Percentiles rank a stretch among this genome's conserved stretches.
phyloP scores from a whole-genome alignment of 2,888 invertebrate genomes.

The Galeopsomyia nigrocyanea region DNA sequence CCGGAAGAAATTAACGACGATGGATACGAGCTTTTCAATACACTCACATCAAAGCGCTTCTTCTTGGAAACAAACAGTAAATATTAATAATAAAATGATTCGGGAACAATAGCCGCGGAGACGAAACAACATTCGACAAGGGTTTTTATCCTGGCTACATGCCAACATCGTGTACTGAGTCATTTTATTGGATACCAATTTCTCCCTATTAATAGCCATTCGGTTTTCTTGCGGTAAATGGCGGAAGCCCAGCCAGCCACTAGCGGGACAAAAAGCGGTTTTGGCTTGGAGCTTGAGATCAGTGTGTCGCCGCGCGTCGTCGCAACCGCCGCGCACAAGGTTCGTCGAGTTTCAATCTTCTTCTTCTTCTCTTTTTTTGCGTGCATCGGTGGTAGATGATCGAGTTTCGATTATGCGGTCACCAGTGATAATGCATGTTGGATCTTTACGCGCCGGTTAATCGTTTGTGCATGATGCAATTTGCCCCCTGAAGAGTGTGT shows the following conservation, averaged over 20 bases:
- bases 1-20: too few species aligned
- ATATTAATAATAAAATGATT: too few species aligned
- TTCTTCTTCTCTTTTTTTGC: slow-evolving; percentile 28
- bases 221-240: slow-evolving; percentile 8
- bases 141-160: background rate
- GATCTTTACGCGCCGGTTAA: too few species aligned
- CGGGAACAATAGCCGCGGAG: background rate
- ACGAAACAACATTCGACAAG: slow-evolving; percentile 12
- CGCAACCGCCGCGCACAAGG: background rate
- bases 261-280: slow-evolving; percentile 26
- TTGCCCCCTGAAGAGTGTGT: too few species aligned
- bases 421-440: too few species aligned
- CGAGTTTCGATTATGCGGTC: too few species aligned
- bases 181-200: slow-evolving; percentile 2
- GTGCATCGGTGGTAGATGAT: background rate
- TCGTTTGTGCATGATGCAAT: too few species aligned
- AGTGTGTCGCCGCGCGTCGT: slow-evolving; percentile 34
- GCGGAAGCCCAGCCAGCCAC: background rate
- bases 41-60: too few species aligned
- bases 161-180: background rate
- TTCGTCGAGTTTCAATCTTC: slow-evolving; percentile 42
- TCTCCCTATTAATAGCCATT: too few species aligned
- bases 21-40: too few species aligned
- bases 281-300: slow-evolving; percentile 27
- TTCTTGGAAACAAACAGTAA: too few species aligned